phyloP scores from a whole-genome alignment of 2,113 vertebrate species.

The Scophthalmus maximus region DNA sequence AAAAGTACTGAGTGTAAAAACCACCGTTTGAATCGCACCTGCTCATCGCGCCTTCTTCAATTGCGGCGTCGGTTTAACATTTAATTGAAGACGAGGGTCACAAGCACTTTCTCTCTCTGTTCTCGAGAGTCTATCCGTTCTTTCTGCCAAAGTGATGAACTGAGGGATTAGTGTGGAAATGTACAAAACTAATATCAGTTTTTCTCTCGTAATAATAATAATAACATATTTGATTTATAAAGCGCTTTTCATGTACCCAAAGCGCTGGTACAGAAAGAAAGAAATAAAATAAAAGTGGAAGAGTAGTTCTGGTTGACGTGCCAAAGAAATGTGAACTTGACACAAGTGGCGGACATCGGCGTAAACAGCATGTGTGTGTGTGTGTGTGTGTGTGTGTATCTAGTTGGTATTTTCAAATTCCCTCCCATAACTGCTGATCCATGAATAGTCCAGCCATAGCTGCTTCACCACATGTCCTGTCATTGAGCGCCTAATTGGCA shows the following conservation, averaged over 20 bases:
- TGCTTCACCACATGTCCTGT: constrained; percentile 80
- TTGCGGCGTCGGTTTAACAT: background rate
- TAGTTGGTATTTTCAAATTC: constrained; percentile 73
- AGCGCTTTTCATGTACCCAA: too few species aligned
- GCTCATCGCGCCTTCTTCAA: background rate
- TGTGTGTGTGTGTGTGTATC: constrained; percentile 31
- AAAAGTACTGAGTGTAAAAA: background rate
- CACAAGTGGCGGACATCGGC: constrained; percentile 32
- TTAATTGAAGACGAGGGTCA: background rate
- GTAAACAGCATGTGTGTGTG: constrained; percentile 40
- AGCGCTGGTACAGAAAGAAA: too few species aligned
- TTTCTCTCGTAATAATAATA: too few species aligned
- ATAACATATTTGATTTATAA: too few species aligned
- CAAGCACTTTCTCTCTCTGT: background rate
- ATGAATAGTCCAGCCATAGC: constrained; percentile 76
- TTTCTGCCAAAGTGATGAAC: too few species aligned
- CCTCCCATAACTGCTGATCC: constrained; percentile 79
- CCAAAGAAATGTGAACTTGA: too few species aligned
- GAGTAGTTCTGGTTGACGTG: too few species aligned
- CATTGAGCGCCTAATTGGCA: constrained; percentile 82
- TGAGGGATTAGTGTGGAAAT: too few species aligned
- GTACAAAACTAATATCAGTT: too few species aligned
- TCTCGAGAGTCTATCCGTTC: too few species aligned
- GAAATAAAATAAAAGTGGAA: too few species aligned
- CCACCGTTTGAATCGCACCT: background rate